Conservation (phyloP, 2,113 vertebrate genomes). For the Phoxinus phoxinus region DNA sequence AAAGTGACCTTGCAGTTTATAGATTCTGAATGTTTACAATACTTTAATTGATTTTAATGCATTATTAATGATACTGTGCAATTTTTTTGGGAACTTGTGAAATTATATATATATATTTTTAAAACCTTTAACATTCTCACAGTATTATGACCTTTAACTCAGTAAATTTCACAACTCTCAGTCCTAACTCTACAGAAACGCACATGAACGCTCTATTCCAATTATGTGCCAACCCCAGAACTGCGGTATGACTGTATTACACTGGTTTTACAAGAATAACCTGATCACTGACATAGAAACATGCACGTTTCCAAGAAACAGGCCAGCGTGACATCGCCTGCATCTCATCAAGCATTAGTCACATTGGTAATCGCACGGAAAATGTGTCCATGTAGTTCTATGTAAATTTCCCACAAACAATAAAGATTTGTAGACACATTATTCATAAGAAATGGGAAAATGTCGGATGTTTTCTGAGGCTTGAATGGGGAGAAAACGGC, state of each 20-base stretch:
- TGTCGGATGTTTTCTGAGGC: conserved; percentile 7
- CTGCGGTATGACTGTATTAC: conserved; percentile 5
- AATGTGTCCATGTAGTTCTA: conserved; percentile 54
- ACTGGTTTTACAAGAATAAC: conserved; percentile 29
- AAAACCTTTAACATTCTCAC: not conserved
- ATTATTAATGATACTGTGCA: not conserved
- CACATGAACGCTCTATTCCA: not conserved
- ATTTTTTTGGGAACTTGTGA: not conserved
- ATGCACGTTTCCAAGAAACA: conserved; percentile 43
- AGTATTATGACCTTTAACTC: not conserved
- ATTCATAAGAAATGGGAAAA: conserved; percentile 44
- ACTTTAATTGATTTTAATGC: not conserved
- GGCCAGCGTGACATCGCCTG: conserved; percentile 26
- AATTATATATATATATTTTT: not conserved
- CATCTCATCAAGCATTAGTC: conserved; percentile 52
- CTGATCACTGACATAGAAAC: conserved; percentile 41
- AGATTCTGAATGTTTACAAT: not conserved
- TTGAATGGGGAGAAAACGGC: conserved; percentile 35
- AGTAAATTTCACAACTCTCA: not conserved
- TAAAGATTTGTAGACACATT: conserved; percentile 53
- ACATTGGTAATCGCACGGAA: conserved; percentile 56
- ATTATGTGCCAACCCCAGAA: conserved; percentile 18
- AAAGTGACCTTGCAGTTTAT: not conserved
- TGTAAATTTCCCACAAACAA: conserved; percentile 47
- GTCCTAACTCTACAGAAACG: not conserved